Evolutionary conservation across 2,888 invertebrate genomes (phyloP), one percentile per base, ranked within the genome.

Genomic region (Metacarcinus magister): DNA sequence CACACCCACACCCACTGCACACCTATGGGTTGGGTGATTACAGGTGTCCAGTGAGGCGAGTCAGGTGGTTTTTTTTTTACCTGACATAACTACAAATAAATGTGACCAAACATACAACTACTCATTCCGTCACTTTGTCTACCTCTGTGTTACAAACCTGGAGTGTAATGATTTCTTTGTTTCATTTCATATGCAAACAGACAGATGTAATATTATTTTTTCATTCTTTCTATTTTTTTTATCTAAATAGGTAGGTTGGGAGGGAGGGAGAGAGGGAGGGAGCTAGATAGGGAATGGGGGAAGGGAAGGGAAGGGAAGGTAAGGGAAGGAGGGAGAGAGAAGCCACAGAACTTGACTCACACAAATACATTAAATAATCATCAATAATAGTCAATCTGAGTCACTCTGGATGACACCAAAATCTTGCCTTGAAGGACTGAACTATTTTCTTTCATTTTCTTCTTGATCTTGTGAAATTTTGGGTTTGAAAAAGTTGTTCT

Each of bases 141-240:
- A 39, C 10, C 39, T 16, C 32, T 39, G 82, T 28, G 32, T 13
- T 39, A 39, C 10, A 39, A 87, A 39, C 39, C 39, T 2, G 32
- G 10, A 39, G 32, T 28, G 10, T 32, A 32, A 87, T 32, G 13
- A 16, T 2, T 19, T 87, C 39, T 87, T 39, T 87, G 39, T 39
- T 32, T 87, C 87, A 75, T 75, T 39, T 39, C 0, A 54, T 39
- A 87, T 87, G 87, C 87, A 87, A 87, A 87, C 87, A 87, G 87
- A 87, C 87, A 87, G 87, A 39, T 87, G 87, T 32, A 39, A 87
- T 28, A 82, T 87, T 87, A 10, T 39, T 87, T 39, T 87, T 32
- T 39, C n/a, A 10, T 39, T 10, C 82, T 28, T 39, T 2, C 32
- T 10, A 87, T 32, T 87, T 87, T 3, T 39, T 87, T 13, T 87